Conservation (phyloP, 2,797 vertebrate species). For the Sorex maritimensis region DNA sequence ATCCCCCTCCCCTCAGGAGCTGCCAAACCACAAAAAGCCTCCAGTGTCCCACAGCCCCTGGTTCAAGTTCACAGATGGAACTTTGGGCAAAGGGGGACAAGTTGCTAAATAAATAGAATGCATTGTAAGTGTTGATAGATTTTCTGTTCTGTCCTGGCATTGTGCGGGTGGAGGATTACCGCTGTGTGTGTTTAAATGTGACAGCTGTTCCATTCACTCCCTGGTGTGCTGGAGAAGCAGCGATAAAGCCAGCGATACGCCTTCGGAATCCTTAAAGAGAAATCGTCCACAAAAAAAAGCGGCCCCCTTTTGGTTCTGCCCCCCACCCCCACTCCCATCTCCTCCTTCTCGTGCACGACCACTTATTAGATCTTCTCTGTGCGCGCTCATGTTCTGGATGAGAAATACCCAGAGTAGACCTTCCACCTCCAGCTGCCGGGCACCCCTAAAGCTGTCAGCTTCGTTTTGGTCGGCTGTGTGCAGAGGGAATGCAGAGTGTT, state of each 20-base stretch:
- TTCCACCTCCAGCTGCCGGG: conserved; percentile 65
- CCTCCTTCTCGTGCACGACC: conserved; percentile 1
- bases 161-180: conserved; percentile 85
- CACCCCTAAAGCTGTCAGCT: conserved; percentile 68
- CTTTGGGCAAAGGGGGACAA: conserved; percentile 58
- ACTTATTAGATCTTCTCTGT: conserved; percentile 72
- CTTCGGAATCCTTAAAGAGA: conserved; percentile 84
- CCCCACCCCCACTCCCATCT: background rate
- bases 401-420: conserved; percentile 66
- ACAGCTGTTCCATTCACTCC: conserved; percentile 87
- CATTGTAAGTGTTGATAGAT: conserved; percentile 86
- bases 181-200: conserved; percentile 87
- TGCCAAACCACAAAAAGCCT: conserved; percentile 76
- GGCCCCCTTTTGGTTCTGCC: background rate
- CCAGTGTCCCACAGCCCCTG: conserved; percentile 61
- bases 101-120: conserved; percentile 85
- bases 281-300: conserved; percentile 56
- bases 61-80: conserved; percentile 67
- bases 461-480: conserved; percentile 71
- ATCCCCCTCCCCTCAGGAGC: background rate
- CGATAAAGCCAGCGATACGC: conserved; percentile 78
- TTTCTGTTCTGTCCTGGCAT: conserved; percentile 85
- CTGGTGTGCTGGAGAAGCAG: conserved; percentile 83
- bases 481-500: conserved; percentile 82
- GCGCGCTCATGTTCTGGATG: conserved; percentile 66